Evolutionary conservation across 2,888 invertebrate species (phyloP).

Genomic region (Sisyra nigra): DNA sequence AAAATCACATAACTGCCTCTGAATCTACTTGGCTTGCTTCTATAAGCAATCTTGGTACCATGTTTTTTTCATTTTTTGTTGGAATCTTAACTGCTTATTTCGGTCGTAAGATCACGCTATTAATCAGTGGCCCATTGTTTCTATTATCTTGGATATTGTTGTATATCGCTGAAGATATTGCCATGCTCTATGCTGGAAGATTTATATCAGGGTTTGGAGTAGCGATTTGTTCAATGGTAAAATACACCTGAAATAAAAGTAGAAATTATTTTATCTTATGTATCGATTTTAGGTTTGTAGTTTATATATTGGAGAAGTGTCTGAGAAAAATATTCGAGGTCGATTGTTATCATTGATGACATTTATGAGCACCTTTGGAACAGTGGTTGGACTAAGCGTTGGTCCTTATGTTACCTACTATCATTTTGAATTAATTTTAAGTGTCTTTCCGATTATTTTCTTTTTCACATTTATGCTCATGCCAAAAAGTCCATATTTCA

Average conservation of each 20-base stretch:
- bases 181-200: conserved; percentile 32
- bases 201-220: conserved; percentile 33
- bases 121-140: conserved; percentile 32
- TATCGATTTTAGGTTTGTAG: conserved; percentile 15
- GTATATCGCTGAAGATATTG: conserved; percentile 27
- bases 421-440: conserved; percentile 28
- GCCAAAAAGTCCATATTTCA: conserved; percentile 44
- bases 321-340: conserved; percentile 23
- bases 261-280: no score
- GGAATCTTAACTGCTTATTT: conserved; percentile 36
- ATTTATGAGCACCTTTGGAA: conserved; percentile 24
- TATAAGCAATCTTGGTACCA: conserved; percentile 27
- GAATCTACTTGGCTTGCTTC: neutral
- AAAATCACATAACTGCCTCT: no score
- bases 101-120: conserved; percentile 37
- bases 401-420: conserved; percentile 18
- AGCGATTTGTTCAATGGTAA: conserved; percentile 29
- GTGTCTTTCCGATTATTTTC: conserved; percentile 31
- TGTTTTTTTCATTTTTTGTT: conserved; percentile 36
- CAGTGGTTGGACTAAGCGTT: conserved; percentile 22
- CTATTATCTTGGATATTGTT: conserved; percentile 31
- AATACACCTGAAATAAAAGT: neutral
- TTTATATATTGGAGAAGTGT: conserved; percentile 25
- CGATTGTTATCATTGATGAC: conserved; percentile 22
- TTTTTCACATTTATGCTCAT: conserved; percentile 34